These are phyloP conservation scores for Dryobotodes eremita DNA, from an alignment of 2,888 invertebrate genomes.

Conservation along the genomic window DNA sequence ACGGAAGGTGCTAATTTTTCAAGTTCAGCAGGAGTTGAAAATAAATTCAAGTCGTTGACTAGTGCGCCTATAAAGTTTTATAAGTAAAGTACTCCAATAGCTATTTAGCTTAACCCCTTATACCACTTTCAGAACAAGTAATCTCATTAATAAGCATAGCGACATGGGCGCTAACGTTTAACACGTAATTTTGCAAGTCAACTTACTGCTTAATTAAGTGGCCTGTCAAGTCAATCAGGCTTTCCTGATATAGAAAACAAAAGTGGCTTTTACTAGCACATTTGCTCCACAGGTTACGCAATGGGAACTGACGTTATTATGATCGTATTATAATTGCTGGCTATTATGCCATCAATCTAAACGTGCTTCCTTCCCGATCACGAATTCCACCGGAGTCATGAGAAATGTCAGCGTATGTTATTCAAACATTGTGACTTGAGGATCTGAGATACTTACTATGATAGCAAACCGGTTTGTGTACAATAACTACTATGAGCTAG, in stretches of 20 bases:
- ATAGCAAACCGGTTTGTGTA: slow-evolving; percentile 77
- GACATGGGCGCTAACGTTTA: slow-evolving; percentile 73
- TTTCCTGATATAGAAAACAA: slow-evolving; percentile 75
- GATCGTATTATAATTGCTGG: slow-evolving; percentile 80
- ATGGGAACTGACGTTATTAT: slow-evolving; percentile 78
- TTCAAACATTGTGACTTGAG: slow-evolving; percentile 64
- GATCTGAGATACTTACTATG: slow-evolving; percentile 74
- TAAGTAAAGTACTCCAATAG: slow-evolving; percentile 49
- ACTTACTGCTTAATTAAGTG: slow-evolving; percentile 80
- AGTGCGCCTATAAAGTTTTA: slow-evolving; percentile 57
- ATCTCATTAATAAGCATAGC: slow-evolving; percentile 79
- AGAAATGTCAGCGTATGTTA: slow-evolving; percentile 83
- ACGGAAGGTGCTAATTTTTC: slow-evolving; percentile 35
- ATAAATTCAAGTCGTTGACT: slow-evolving; percentile 21
- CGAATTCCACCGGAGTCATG: slow-evolving; percentile 83
- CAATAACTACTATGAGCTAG: slow-evolving; percentile 70
- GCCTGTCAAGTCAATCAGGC: slow-evolving; percentile 77
- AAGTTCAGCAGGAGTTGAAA: slow-evolving; percentile 43
- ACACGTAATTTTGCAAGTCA: slow-evolving; percentile 78
- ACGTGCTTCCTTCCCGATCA: slow-evolving; percentile 81
- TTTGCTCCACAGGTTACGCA: slow-evolving; percentile 73
- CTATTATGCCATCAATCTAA: slow-evolving; percentile 79
- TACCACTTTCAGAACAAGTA: slow-evolving; percentile 77
- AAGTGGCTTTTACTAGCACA: slow-evolving; percentile 64
- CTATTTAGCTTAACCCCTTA: slow-evolving; percentile 58